phyloP scores from a whole-genome alignment of 2,113 vertebrate species.

The Coregonus clupeaformis region DNA sequence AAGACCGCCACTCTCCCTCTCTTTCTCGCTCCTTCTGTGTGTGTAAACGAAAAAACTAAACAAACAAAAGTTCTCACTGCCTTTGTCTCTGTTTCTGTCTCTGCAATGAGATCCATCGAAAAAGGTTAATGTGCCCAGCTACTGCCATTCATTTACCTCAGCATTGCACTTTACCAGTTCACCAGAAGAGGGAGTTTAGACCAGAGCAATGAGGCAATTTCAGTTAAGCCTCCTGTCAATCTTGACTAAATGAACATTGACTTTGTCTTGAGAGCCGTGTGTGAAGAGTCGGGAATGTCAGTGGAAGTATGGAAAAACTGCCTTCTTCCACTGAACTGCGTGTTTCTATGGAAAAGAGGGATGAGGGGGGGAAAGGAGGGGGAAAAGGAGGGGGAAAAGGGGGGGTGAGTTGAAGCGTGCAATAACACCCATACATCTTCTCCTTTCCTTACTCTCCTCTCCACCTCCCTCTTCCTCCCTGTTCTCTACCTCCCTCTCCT shows the following conservation, averaged over 20 bases:
- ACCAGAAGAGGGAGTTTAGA: conserved; percentile 39
- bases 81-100: too few relatives aligned
- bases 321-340: conserved; percentile 20
- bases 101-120: not conserved
- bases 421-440: conserved; percentile 49
- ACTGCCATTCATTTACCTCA: not conserved
- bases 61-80: too few relatives aligned
- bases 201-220: conserved; percentile 30
- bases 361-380: too few relatives aligned
- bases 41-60: too few relatives aligned
- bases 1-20: too few relatives aligned
- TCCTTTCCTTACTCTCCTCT: too few relatives aligned
- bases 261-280: conserved; percentile 31
- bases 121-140: not conserved
- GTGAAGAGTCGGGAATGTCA: conserved; percentile 31
- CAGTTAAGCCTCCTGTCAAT: not conserved
- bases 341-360: not conserved
- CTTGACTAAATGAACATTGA: conserved; percentile 28
- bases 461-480: too few relatives aligned
- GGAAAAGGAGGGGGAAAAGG: not conserved
- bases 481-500: conserved; percentile 4
- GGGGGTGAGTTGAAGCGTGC: conserved; percentile 44
- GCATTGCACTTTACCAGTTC: conserved; percentile 4
- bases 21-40: too few relatives aligned
- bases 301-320: conserved; percentile 51